These are phyloP conservation scores for Aphelenchoides besseyi DNA, from an alignment of 1,140 invertebrate species.

Conservation along the genomic window DNA sequence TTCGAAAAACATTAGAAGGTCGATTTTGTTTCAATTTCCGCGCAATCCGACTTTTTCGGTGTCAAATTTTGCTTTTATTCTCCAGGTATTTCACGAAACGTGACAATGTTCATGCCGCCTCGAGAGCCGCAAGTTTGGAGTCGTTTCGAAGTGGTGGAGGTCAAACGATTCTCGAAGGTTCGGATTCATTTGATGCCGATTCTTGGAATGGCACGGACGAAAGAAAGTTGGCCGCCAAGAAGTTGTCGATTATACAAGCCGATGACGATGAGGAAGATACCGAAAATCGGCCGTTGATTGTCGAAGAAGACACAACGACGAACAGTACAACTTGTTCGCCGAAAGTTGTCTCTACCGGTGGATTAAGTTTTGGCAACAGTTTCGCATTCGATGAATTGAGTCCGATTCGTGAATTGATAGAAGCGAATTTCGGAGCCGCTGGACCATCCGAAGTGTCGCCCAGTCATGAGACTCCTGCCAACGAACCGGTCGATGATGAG, in stretches of 20 bases:
- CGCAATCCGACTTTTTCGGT: not conserved
- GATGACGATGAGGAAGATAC: slow-evolving; percentile 4
- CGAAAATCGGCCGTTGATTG: not conserved
- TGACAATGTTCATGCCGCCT: not conserved
- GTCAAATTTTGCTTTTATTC: not conserved
- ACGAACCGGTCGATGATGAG: slow-evolving; percentile 1
- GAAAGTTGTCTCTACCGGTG: not conserved
- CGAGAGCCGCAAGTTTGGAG: not conserved
- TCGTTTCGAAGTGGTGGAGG: not conserved
- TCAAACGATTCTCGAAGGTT: not conserved
- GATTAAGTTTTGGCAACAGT: not conserved
- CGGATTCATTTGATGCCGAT: not conserved
- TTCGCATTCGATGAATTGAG: slow-evolving; percentile 17
- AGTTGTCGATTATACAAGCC: slow-evolving; percentile 10
- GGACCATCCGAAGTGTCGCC: not conserved
- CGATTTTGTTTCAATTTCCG: not conserved
- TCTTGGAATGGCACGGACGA: not conserved
- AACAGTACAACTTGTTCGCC: not conserved
- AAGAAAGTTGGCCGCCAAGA: not conserved
- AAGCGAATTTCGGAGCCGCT: not conserved
- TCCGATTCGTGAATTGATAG: slow-evolving; percentile 19
- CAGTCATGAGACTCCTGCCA: not conserved
- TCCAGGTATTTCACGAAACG: not conserved
- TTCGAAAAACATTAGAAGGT: slow-evolving; percentile 29
- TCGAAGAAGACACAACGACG: not conserved